Conservation (phyloP, 2,797 vertebrate genomes). For the Schizopygopsis malacanthus region DNA sequence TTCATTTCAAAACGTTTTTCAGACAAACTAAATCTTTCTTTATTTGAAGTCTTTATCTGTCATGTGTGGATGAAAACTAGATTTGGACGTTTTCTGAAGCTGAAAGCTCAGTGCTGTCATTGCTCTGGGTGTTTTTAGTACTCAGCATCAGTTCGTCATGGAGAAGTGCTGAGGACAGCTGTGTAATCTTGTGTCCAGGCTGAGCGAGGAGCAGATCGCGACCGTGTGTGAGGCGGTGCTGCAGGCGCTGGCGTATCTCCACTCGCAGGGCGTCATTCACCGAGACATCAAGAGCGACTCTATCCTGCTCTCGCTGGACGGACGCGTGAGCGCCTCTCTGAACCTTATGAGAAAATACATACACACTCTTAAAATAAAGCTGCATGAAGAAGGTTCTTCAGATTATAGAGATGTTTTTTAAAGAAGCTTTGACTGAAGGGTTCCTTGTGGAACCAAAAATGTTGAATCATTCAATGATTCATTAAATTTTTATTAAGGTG, state of each 20-base stretch:
- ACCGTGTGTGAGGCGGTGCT: conserved; percentile 97
- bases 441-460: too few species aligned
- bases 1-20: not conserved
- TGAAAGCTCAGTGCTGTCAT: not conserved
- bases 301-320: conserved; percentile 93
- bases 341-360: too few species aligned
- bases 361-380: too few species aligned
- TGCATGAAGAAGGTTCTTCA: too few species aligned
- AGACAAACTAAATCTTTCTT: not conserved
- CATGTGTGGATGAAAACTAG: not conserved
- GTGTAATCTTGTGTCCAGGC: conserved; percentile 71
- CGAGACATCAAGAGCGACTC: conserved; percentile 99
- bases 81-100: not conserved
- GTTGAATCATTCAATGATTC: too few species aligned
- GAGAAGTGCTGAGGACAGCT: not conserved
- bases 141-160: not conserved
- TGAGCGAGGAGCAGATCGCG: conserved; percentile 98
- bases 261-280: conserved; percentile 98
- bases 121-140: not conserved
- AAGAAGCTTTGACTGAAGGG: too few species aligned
- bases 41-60: not conserved
- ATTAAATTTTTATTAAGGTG: too few species aligned
- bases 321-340: conserved; percentile 80
- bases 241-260: conserved; percentile 94
- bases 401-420: too few species aligned